Evolutionary conservation across 1,140 invertebrate species (phyloP).

Genomic region (Acyrthosiphon pisum): DNA sequence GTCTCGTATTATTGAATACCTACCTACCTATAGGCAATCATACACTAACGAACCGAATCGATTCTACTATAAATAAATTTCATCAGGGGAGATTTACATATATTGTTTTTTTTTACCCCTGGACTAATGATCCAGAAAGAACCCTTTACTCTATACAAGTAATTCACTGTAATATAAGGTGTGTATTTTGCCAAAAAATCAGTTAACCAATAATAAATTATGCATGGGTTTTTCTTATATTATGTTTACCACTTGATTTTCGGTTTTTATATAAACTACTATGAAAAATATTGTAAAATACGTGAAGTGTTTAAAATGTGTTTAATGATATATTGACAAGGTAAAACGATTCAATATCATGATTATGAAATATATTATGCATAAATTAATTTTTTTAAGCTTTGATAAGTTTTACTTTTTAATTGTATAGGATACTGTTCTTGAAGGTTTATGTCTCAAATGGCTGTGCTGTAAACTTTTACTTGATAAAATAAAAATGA

Average conservation of each 20-base stretch:
- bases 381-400: background rate
- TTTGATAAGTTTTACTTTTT: background rate
- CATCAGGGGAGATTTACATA: background rate
- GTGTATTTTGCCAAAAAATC: background rate
- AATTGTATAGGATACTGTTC: background rate
- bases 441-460: background rate
- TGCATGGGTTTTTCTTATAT: background rate
- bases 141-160: background rate
- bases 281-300: background rate
- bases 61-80: background rate
- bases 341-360: background rate
- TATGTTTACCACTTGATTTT: background rate
- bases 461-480: background rate
- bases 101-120: background rate
- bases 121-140: conserved; percentile 13
- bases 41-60: background rate
- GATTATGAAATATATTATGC: background rate
- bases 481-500: background rate
- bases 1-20: background rate
- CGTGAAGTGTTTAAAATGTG: background rate
- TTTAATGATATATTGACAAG: background rate
- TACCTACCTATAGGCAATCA: background rate
- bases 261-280: background rate
- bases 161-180: background rate
- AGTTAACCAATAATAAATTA: background rate